Evolutionary conservation across 1,140 invertebrate genomes (phyloP), one percentile per base, ranked within the genome.

Genomic region (Lepidurus apus): DNA sequence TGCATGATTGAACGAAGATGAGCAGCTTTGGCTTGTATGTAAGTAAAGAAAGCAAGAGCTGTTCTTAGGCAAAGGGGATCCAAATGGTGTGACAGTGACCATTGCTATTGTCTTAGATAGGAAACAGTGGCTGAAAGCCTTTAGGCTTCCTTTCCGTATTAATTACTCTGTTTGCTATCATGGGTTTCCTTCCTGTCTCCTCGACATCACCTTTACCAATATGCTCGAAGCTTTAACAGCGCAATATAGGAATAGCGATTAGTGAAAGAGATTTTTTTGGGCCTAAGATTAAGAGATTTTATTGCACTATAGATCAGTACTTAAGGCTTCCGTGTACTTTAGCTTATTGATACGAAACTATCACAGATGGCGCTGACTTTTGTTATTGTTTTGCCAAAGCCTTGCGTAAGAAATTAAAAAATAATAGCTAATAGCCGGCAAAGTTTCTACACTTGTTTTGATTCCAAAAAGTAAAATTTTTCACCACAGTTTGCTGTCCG

Each of bases 101-200:
- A 65, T 65, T 65, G 17, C 45, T 10, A 17, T 47, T 47, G 17
- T 47, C 45, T 47, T 17, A 47, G 10, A 47, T 2, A 47, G 45
- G 45, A 47, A 47, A 47, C 10, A 47, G 17, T 11, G 2, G 45
- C 10, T 11, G 45, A 47, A 47, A 47, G 17, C 17, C 17, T 21
- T 65, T 21, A 7, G 13, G 17, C 21, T 65, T 65, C 10, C 13
- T 17, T 17, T 21, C 13, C 13, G 13, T 65, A 65, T 65, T 65
- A 65, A 65, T 65, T 65, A 65, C 53, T 65, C 21, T 65, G 53
- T 65, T 65, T 65, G 13, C 53, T 65, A n/a, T 65, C n/a, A 13
- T 21, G 53, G 13, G 10, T 17, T 13, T 65, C 13, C 53, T 65
- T 65, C 53, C 53, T 65, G 7, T 3, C 21, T 65, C 53, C 53